These are phyloP conservation scores for Apodemus agrarius DNA, from an alignment of 2,797 vertebrate genomes.

Conservation along the genomic window DNA sequence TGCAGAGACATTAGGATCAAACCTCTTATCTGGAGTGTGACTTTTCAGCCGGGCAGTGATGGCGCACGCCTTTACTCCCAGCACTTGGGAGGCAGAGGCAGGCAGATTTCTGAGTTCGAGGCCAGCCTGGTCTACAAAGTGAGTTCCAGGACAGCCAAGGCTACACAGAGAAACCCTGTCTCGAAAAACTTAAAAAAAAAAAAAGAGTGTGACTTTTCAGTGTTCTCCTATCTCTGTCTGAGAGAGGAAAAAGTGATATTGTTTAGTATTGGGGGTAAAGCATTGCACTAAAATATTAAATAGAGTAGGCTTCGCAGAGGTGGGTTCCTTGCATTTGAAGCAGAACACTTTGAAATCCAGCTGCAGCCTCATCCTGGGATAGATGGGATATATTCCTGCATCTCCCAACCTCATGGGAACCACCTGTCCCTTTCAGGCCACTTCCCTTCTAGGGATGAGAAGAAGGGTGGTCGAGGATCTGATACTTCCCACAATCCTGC, in stretches of 20 bases:
- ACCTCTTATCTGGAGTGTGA: not conserved
- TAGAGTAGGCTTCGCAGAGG: not conserved
- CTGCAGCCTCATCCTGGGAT: not conserved
- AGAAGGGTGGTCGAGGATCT: not conserved
- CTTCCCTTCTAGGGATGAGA: not conserved
- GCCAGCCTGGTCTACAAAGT: too few species aligned
- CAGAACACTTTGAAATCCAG: not conserved
- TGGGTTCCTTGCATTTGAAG: not conserved
- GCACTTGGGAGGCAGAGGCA: too few species aligned
- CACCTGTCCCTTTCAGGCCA: not conserved
- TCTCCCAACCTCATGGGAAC: not conserved
- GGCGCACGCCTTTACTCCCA: too few species aligned
- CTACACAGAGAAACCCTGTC: too few species aligned
- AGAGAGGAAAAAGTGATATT: not conserved
- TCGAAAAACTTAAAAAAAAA: too few species aligned
- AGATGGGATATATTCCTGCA: not conserved
- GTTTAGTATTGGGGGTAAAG: not conserved
- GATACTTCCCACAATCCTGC: slow-evolving; percentile 28
- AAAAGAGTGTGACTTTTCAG: not conserved
- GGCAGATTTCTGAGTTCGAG: too few species aligned
- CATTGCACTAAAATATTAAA: not conserved
- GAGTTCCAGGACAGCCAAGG: too few species aligned
- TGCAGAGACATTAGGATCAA: not conserved
- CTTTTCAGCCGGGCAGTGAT: not conserved
- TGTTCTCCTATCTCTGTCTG: not conserved